A percentile compares a stretch with the other conserved stretches of the same genome.
Conservation (phyloP, 2,888 invertebrate species). For the Caradrina clavipalpis region DNA sequence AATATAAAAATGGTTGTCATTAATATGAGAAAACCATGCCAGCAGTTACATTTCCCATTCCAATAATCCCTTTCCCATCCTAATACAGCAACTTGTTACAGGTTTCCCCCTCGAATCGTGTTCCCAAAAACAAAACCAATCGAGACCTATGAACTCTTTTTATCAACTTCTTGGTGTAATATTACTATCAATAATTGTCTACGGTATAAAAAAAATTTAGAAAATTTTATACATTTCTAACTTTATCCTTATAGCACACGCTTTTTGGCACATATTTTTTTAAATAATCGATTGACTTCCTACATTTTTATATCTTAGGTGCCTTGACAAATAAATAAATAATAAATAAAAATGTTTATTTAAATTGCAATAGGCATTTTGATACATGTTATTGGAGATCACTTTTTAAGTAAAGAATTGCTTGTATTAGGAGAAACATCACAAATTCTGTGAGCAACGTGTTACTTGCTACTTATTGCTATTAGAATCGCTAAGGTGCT, state of each 20-base stretch:
- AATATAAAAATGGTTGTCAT: too few species aligned
- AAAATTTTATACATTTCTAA: slow-evolving; percentile 4
- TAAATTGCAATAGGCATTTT: too few species aligned
- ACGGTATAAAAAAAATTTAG: slow-evolving; percentile 5
- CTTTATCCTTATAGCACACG: slow-evolving; percentile 23
- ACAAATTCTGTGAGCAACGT: slow-evolving; percentile 33
- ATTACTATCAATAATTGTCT: slow-evolving; percentile 25
- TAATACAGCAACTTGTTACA: slow-evolving; percentile 54
- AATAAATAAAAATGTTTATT: too few species aligned
- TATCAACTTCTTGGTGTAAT: slow-evolving; percentile 13
- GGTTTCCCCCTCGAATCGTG: slow-evolving; percentile 33
- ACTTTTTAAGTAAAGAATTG: too few species aligned
- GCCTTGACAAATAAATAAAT: slow-evolving; percentile 38
- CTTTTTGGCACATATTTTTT: slow-evolving; percentile 16
- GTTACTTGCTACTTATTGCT: slow-evolving; percentile 29
- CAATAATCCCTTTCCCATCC: slow-evolving; percentile 6
- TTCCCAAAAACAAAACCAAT: slow-evolving; percentile 21
- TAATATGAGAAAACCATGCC: neutral
- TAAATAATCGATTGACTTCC: neutral
- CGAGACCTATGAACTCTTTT: neutral
- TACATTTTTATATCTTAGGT: neutral
- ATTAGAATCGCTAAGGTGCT: slow-evolving; percentile 33
- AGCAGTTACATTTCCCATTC: neutral
- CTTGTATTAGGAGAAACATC: too few species aligned
- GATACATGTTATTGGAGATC: too few species aligned